Base-by-base conservation (phyloP, 2,888 invertebrate species). In the Ametastegia equiseti region DNA sequence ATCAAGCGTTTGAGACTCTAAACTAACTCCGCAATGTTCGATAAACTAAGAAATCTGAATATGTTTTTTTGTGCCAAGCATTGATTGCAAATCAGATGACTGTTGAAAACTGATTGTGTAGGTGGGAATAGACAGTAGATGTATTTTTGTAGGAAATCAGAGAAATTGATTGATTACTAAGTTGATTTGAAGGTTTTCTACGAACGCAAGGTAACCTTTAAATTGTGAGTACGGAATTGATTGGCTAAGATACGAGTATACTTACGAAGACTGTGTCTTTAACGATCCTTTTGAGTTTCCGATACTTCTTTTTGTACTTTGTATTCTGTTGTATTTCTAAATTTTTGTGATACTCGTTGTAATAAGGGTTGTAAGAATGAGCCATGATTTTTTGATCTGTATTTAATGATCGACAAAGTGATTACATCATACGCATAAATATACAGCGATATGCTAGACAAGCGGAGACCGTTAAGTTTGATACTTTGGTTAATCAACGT, bases 251-350 rank as follows among this genome's bases (percentile, higher is more conserved):
- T 36, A 27, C 23, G 23, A n/a, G 36, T 6, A 3, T 83, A 93
- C 95, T 94, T 92, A 96, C 96, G 90, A 95, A 93, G 71, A 96
- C 94, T 65, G 94, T 93, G 89, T 95, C 94, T 89, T 94, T 94
- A 19, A 96, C 94, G 82, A 93, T 92, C 88, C 93, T 93, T 90
- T 95, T 95, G 80, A 95, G 90, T 87, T 92, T 93, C 84, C 93
- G 93, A 83, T 94, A 94, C 88, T 96, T 96, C 85, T 93, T 94
- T 86, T 94, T 94, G 87, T 95, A 95, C 83, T 93, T 94, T 3
- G 90, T 86, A 89, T 92, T 92, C 82, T 92, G 91, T 83, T 92
- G 92, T 4, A 91, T 83, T 82, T 92, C 90, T 36, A 84, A 84
- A 84, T 88, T 90, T 80, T 90, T 90, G 30, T 89, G 87, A 81